phyloP scores from a whole-genome alignment of 2,797 vertebrate genomes.

The Gouania willdenowi region DNA sequence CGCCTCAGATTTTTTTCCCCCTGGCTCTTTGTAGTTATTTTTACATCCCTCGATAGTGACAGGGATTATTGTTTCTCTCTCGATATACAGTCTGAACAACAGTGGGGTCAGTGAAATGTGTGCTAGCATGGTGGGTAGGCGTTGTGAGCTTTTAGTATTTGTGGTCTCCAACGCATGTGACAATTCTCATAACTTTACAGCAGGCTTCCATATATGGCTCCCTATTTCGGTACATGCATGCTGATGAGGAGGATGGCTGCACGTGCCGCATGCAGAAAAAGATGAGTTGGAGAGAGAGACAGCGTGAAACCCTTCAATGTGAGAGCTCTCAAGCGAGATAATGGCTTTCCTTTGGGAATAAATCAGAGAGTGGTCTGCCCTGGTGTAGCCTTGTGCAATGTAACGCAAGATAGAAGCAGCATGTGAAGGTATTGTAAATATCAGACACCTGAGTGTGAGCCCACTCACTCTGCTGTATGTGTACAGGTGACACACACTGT shows the following conservation, averaged over 20 bases:
- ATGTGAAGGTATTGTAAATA: constrained; percentile 16
- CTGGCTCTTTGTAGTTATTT: constrained; percentile 7
- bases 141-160: constrained; percentile 20
- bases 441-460: constrained; percentile 24
- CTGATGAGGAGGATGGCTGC: constrained; percentile 13
- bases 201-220: constrained; percentile 21
- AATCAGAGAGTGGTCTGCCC: constrained; percentile 23
- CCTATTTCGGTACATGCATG: constrained; percentile 15
- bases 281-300: constrained; percentile 5
- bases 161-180: constrained; percentile 28
- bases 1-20: constrained; percentile 2
- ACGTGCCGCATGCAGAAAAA: constrained; percentile 35
- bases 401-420: constrained; percentile 27
- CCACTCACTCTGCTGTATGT: constrained; percentile 50
- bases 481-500: constrained; percentile 39
- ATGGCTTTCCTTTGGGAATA: constrained; percentile 29
- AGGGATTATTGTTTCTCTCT: constrained; percentile 24
- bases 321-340: constrained; percentile 34
- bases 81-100: constrained; percentile 29
- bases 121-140: constrained; percentile 1
- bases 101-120: constrained; percentile 7
- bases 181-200: constrained; percentile 12
- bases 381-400: constrained; percentile 37
- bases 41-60: neutral
- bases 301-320: constrained; percentile 12